Conservation (phyloP, 2,888 invertebrate species). For the Ptychoptera contaminata region DNA sequence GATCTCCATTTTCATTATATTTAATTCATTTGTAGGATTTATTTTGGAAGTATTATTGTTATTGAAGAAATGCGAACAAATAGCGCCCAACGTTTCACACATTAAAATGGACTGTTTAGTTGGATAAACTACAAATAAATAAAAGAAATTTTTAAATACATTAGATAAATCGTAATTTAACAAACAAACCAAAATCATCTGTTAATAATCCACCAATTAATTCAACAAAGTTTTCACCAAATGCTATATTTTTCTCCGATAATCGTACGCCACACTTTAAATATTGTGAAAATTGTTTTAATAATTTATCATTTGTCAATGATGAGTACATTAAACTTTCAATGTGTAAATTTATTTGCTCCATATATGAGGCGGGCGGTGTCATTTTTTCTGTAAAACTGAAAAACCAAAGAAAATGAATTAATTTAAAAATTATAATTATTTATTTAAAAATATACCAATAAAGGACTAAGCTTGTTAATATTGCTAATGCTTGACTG, state of each 20-base stretch:
- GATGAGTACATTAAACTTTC: slow-evolving; percentile 27
- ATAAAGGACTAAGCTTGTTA: slow-evolving; percentile 19
- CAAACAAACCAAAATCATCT: slow-evolving; percentile 20
- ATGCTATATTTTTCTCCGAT: slow-evolving; percentile 44
- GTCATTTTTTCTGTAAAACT: slow-evolving; percentile 13
- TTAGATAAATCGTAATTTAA: neutral
- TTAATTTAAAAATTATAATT: neutral
- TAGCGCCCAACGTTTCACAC: slow-evolving; percentile 60
- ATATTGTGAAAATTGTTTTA: slow-evolving; percentile 24
- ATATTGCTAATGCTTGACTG: slow-evolving; percentile 26
- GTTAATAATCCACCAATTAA: slow-evolving; percentile 37
- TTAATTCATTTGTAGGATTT: neutral
- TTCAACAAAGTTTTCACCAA: slow-evolving; percentile 48
- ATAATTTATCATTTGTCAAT: slow-evolving; percentile 21
- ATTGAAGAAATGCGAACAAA: slow-evolving; percentile 39
- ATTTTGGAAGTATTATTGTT: slow-evolving; percentile 13
- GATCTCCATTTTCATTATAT: slow-evolving; percentile 6
- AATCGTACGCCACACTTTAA: slow-evolving; percentile 53
- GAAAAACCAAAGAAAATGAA: neutral
- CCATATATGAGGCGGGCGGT: slow-evolving; percentile 20
- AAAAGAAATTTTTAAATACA: neutral
- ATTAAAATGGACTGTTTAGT: slow-evolving; percentile 33
- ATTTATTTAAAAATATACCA: slow-evolving; percentile 13
- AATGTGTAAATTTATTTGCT: slow-evolving; percentile 26
- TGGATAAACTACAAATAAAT: slow-evolving; percentile 17